phyloP scores from a whole-genome alignment of 2,888 invertebrate species.

The Aplocera efformata region DNA sequence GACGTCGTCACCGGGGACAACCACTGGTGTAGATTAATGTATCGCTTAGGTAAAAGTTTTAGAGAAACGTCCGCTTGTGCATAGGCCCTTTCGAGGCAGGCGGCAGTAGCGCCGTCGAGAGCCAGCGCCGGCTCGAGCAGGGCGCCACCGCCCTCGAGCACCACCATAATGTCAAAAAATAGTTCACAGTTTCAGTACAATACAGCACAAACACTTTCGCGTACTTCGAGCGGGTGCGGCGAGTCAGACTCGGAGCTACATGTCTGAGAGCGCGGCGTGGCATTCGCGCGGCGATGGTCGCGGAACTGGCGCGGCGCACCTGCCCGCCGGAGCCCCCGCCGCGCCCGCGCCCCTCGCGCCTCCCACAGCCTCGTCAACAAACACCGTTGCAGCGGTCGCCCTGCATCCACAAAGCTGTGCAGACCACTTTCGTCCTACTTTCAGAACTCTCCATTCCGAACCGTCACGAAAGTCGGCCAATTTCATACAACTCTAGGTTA shows the following conservation, averaged over 20 bases:
- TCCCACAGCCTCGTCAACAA: conserved; percentile 68
- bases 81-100: conserved; percentile 88
- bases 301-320: conserved; percentile 69
- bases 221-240: conserved; percentile 31
- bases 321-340: conserved; percentile 49
- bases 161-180: conserved; percentile 63
- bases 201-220: conserved; percentile 54
- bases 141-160: conserved; percentile 75
- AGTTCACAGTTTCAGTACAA: conserved; percentile 46
- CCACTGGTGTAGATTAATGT: conserved; percentile 95
- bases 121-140: conserved; percentile 83
- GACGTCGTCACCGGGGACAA: conserved; percentile 87
- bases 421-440: conserved; percentile 64
- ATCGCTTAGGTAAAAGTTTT: conserved; percentile 94
- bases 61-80: conserved; percentile 90
- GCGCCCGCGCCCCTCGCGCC: conserved; percentile 48
- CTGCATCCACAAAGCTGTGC: conserved; percentile 59
- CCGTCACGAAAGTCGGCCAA: conserved; percentile 29
- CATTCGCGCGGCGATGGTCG: conserved; percentile 63
- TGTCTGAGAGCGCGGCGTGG: conserved; percentile 58
- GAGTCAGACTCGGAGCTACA: conserved; percentile 53
- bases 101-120: conserved; percentile 84
- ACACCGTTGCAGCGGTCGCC: conserved; percentile 71
- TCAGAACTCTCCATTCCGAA: conserved; percentile 41
- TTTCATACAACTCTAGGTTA: conserved; percentile 22